These are phyloP conservation scores for Neopelma chrysocephalum DNA, from an alignment of 2,797 vertebrate genomes.

Conservation along the genomic window DNA sequence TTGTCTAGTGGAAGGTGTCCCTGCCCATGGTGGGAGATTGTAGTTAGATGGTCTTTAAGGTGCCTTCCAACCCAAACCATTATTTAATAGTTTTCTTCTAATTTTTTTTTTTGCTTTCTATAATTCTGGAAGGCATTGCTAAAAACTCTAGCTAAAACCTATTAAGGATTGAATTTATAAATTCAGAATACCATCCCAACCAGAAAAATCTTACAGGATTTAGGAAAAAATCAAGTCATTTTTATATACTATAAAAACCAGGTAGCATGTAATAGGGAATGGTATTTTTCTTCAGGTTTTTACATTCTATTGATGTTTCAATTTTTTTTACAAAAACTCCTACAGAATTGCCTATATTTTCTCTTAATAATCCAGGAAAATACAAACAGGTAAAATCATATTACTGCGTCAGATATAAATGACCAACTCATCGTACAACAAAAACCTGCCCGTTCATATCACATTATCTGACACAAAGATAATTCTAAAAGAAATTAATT, in stretches of 20 bases:
- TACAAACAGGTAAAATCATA: neutral
- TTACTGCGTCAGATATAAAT: neutral
- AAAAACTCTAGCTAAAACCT: neutral
- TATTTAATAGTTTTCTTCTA: neutral
- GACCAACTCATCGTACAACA: neutral
- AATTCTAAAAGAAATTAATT: neutral
- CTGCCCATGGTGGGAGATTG: too few relatives aligned
- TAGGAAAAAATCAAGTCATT: neutral
- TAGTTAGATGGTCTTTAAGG: neutral
- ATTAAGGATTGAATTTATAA: neutral
- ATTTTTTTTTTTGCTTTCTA: neutral
- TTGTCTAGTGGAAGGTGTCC: neutral
- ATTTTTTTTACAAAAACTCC: neutral
- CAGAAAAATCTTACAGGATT: neutral
- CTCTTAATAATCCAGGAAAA: neutral
- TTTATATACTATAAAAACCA: neutral
- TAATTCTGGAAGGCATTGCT: neutral
- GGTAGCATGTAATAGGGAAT: neutral
- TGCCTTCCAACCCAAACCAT: neutral
- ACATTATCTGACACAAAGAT: neutral
- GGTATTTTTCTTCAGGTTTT: neutral
- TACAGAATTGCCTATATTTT: neutral
- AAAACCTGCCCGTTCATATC: neutral
- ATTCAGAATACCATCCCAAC: neutral
- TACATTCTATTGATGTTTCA: neutral